Evolutionary conservation across 2,113 vertebrate genomes (phyloP).

Genomic region (Bungarus multicinctus): DNA sequence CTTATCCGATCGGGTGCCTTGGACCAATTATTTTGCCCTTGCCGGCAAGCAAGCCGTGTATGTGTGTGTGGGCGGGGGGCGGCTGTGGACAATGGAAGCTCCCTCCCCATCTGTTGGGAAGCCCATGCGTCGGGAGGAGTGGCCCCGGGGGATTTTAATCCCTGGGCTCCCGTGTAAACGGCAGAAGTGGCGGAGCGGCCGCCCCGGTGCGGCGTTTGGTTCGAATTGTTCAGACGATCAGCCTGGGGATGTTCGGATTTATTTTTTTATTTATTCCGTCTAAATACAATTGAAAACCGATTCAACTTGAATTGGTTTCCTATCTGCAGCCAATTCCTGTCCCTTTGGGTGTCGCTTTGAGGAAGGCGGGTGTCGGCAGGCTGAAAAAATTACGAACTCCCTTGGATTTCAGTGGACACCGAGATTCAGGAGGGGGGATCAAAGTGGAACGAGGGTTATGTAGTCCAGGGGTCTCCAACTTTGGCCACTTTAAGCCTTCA

Average conservation of each 20-base stretch:
- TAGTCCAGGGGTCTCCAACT: background rate
- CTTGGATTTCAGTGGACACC: background rate
- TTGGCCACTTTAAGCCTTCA: no score
- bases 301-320: background rate
- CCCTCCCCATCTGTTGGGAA: background rate
- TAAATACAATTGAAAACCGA: background rate
- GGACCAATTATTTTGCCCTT: background rate
- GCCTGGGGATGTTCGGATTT: background rate
- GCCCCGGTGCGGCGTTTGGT: background rate
- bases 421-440: rapidly evolving
- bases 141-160: background rate
- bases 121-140: background rate
- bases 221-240: no score
- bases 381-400: background rate
- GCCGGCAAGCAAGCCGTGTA: background rate
- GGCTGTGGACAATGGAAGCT: background rate
- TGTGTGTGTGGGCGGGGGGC: background rate
- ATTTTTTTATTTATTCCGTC: background rate
- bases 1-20: background rate
- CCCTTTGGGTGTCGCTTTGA: background rate
- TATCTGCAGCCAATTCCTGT: background rate
- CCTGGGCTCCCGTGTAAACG: rapidly evolving
- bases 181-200: background rate
- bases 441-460: no score
- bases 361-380: background rate